These are phyloP conservation scores for Mus spicilegus DNA, from an alignment of 2,113 vertebrate genomes.

Conservation along the genomic window DNA sequence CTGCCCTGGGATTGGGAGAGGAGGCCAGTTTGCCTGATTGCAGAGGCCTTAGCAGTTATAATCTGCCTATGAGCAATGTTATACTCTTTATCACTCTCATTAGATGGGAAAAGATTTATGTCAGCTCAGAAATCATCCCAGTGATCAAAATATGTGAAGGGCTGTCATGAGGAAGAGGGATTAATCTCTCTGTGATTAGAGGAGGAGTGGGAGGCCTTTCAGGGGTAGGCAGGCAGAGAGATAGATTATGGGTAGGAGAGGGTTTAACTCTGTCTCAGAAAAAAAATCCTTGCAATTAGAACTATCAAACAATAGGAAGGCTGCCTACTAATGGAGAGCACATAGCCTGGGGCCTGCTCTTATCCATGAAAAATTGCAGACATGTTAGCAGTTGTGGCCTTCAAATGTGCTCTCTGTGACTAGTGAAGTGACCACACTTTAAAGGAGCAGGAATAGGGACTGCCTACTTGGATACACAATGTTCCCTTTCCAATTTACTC, in stretches of 20 bases:
- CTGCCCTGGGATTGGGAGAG: background rate
- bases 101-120: slow-evolving; percentile 58
- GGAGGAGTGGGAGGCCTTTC: background rate
- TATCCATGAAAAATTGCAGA: too few species aligned
- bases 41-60: background rate
- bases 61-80: background rate
- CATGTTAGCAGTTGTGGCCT: fast-evolving
- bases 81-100: background rate
- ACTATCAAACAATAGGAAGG: fast-evolving
- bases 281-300: background rate
- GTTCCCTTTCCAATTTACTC: background rate
- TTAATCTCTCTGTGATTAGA: slow-evolving; percentile 51
- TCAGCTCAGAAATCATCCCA: slow-evolving; percentile 62
- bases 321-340: too few species aligned
- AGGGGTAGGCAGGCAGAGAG: background rate
- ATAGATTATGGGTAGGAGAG: background rate
- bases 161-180: slow-evolving; percentile 27
- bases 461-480: too few species aligned
- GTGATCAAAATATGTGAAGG: slow-evolving; percentile 46
- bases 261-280: background rate
- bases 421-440: fast-evolving
- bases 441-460: fast-evolving
- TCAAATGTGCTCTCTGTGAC: background rate
- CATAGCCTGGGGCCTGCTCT: background rate
- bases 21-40: background rate